Conservation (phyloP, 2,888 invertebrate species). For the Dioctria rufipes region DNA sequence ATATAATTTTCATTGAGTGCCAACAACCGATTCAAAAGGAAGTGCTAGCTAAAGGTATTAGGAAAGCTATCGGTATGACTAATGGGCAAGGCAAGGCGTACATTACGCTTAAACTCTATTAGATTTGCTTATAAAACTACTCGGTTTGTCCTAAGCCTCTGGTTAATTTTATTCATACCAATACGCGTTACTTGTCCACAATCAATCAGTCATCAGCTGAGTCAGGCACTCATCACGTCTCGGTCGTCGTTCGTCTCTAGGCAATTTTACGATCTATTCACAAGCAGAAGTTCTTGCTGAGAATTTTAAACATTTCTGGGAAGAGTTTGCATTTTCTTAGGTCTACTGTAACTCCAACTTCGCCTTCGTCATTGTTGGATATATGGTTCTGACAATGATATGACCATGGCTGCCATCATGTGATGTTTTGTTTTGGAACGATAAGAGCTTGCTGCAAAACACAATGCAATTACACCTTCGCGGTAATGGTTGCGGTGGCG, state of each 20-base stretch:
- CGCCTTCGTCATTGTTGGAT: conserved; percentile 12
- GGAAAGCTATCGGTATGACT: conserved; percentile 9
- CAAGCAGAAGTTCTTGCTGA: neutral
- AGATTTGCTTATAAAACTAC: too few species aligned
- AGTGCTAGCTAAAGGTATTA: neutral
- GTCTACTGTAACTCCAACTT: neutral
- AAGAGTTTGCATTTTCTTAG: neutral
- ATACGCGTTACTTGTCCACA: conserved; percentile 37
- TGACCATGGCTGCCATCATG: too few species aligned
- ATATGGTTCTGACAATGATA: neutral
- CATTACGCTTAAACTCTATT: too few species aligned
- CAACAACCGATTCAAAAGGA: conserved; percentile 32
- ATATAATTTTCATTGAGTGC: conserved; percentile 20
- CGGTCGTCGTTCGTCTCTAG: neutral
- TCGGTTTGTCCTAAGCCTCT: conserved; percentile 7
- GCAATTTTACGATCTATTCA: conserved; percentile 17
- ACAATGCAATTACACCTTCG: too few species aligned
- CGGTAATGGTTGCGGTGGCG: too few species aligned
- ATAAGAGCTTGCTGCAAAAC: too few species aligned
- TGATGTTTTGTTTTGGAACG: too few species aligned
- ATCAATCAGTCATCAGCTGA: conserved; percentile 45
- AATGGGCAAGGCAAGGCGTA: conserved; percentile 6
- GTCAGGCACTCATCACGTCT: neutral
- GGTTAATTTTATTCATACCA: conserved; percentile 34
- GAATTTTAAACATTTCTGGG: conserved; percentile 42